Base-by-base conservation (phyloP, 2,888 invertebrate species). In the Drosophila quinaria region DNA sequence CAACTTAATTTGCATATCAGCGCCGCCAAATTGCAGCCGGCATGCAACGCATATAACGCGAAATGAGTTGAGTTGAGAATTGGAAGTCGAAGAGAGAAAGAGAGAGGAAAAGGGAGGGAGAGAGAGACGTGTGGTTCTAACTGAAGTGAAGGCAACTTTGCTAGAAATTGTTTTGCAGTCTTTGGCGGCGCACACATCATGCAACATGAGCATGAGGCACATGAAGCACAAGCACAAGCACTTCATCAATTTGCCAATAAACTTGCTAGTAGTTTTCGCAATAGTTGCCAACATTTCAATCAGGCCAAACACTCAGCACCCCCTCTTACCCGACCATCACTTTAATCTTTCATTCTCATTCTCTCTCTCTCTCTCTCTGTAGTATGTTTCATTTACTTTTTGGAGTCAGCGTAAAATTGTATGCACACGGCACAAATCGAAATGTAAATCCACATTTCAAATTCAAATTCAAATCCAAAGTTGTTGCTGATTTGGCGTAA, bases 1-100 rank as follows among this genome's bases (percentile, higher is more conserved):
- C 91, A 91, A 91, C 91, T 91, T 90, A 91, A 91, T 91, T 91
- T 91, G 84, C 91, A 91, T 91, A 90, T 91, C 91, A 86, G 85
- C 84, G 82, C 85, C 83, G 81, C 90, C 91, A 91, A 91, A 91
- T 91, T 91, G 91, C 91, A 91, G 72, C 80, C 90, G 90, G 86
- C 91, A 91, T 91, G 91, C 91, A 89, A 90, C 87, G 87, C 74
- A 39, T 54, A 64, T 47, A 62, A 58, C 61, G 29, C 17, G 17
- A n/a, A 31, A 42, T 25, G 42, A 10, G 8, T 19, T 42, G 66
- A 37, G 39, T 19, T 42, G 66, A 37, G 39, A 19, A n/a, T 42
- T 35, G 29, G 9, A 25, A 2, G 41, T 10, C 29, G 15, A 37
- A 1, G 9, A 15, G 10, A 10, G 31, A 17, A 17, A 2, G 15